Evolutionary conservation across 2,888 invertebrate species (phyloP).

Genomic region (Onchidella celtica): DNA sequence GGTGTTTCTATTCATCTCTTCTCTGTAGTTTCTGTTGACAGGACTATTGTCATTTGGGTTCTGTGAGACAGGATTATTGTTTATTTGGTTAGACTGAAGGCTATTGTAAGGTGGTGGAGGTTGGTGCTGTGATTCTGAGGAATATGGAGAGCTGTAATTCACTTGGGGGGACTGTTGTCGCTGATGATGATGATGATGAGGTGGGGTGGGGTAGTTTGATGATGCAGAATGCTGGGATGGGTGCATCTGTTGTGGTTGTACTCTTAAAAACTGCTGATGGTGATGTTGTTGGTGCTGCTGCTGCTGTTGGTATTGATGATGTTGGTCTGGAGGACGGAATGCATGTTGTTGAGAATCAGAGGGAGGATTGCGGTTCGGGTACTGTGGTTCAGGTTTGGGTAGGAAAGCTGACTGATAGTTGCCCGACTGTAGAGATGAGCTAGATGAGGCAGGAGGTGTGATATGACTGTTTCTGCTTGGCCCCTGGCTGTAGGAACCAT

Average conservation of each 20-base stretch:
- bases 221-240: neutral
- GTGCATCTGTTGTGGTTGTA: neutral
- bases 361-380: neutral
- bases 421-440: neutral
- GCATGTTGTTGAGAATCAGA: neutral
- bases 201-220: slow-evolving; percentile 22
- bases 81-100: neutral
- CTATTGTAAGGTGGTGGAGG: neutral
- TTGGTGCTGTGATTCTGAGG: neutral
- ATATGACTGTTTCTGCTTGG: neutral
- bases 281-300: slow-evolving; percentile 26
- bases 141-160: neutral
- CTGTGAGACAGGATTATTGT: neutral
- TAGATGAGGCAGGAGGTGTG: neutral
- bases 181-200: slow-evolving; percentile 43
- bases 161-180: slow-evolving; percentile 23
- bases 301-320: slow-evolving; percentile 28
- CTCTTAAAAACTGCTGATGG: neutral
- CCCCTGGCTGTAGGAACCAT: neutral
- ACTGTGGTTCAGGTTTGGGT: slow-evolving; percentile 23
- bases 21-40: slow-evolving; percentile 50
- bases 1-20: slow-evolving; percentile 59
- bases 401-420: slow-evolving; percentile 12
- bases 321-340: neutral
- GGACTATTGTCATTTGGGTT: slow-evolving; percentile 40